Percentiles rank a stretch among this genome's conserved stretches.
phyloP scores from a whole-genome alignment of 2,888 invertebrate genomes.

The Argyra leucocephala region DNA sequence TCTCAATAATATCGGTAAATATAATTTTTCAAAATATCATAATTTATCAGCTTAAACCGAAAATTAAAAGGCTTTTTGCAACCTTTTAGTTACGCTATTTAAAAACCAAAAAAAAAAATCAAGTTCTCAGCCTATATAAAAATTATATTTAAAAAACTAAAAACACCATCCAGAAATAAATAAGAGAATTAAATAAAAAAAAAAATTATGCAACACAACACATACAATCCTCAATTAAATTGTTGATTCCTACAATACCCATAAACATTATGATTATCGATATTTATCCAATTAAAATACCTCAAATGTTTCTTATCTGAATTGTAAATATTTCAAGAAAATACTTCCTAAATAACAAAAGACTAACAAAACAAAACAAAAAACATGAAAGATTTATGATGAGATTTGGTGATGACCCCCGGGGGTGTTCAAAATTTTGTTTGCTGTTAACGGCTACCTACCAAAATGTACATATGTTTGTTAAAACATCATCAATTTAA shows the following conservation, averaged over 20 bases:
- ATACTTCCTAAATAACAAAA: not conserved
- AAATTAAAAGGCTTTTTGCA: no score
- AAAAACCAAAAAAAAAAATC: no score
- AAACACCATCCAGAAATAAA: not conserved
- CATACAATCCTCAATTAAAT: not conserved
- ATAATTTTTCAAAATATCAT: no score
- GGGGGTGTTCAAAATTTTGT: conserved; percentile 6
- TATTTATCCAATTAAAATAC: conserved; percentile 4
- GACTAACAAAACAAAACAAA: not conserved
- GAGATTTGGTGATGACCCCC: not conserved
- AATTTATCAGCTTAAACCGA: no score
- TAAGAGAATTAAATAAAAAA: not conserved
- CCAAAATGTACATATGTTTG: not conserved
- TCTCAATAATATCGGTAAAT: no score
- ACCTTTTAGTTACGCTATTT: no score
- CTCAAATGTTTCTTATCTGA: not conserved
- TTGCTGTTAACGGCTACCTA: not conserved
- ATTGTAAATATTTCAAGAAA: not conserved
- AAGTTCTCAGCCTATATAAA: no score
- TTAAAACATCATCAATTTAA: not conserved
- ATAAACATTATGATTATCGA: not conserved
- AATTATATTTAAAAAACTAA: no score
- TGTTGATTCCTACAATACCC: not conserved
- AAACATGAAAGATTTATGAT: not conserved
- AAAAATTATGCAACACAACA: not conserved